Percentiles rank a stretch among this genome's conserved stretches.
Evolutionary conservation across 2,888 invertebrate genomes (phyloP).

Genomic region (Chironomus tentans): DNA sequence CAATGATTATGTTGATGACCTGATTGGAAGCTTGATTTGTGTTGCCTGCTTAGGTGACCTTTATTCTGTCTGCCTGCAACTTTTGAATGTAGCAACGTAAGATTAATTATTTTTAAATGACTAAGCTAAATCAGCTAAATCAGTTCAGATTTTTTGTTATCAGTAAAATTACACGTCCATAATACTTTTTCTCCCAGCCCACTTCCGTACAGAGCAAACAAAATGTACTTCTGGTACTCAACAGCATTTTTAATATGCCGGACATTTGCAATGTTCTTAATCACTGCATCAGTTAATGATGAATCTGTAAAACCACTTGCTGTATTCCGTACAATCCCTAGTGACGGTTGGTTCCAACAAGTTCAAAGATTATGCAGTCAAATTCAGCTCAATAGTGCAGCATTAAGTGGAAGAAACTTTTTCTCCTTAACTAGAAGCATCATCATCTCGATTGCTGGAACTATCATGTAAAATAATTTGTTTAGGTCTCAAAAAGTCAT

Average conservation of each 20-base stretch:
- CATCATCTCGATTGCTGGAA: neutral
- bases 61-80: neutral
- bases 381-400: neutral
- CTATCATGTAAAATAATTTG: neutral
- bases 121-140: too few species aligned
- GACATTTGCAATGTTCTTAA: conserved; percentile 3
- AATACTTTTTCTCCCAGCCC: neutral
- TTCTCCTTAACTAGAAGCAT: neutral
- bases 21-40: neutral
- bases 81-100: conserved; percentile 9
- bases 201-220: conserved; percentile 7
- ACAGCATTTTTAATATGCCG: neutral
- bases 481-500: neutral
- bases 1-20: neutral
- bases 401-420: neutral
- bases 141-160: too few species aligned
- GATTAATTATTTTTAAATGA: too few species aligned
- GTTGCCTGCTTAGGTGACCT: neutral
- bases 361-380: neutral
- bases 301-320: neutral
- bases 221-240: conserved; percentile 14
- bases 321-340: conserved; percentile 4
- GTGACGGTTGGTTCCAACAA: neutral
- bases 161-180: neutral
- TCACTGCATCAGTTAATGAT: neutral